Percentiles rank a stretch among this genome's conserved stretches.
Evolutionary conservation across 2,113 vertebrate genomes (phyloP).

Genomic region (Bambusicola thoracicus): DNA sequence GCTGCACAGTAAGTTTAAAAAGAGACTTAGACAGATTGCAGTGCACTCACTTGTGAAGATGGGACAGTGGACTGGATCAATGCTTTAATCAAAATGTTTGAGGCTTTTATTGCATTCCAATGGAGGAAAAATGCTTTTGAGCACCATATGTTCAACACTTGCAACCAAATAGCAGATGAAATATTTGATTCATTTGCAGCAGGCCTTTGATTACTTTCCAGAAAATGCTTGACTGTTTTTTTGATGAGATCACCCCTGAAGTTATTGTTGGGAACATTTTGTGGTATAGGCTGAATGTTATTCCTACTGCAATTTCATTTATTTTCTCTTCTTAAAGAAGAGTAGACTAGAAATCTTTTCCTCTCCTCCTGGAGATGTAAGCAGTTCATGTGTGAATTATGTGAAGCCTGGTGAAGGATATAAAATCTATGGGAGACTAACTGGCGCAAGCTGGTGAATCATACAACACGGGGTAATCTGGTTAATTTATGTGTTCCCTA

Average conservation of each 20-base stretch:
- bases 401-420: neutral
- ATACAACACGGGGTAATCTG: neutral
- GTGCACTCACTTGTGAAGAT: constrained; percentile 38
- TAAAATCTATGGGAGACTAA: neutral
- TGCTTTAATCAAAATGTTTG: constrained; percentile 67
- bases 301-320: neutral
- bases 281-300: constrained; percentile 1
- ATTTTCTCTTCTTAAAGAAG: constrained; percentile 27
- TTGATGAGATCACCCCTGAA: constrained; percentile 47
- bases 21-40: constrained; percentile 29
- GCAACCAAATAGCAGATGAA: constrained; percentile 56
- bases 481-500: neutral
- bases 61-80: constrained; percentile 45
- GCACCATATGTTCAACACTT: constrained; percentile 63
- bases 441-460: neutral
- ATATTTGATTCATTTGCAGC: constrained; percentile 63
- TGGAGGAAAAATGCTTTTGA: constrained; percentile 56
- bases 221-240: constrained; percentile 37
- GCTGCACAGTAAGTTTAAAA: constrained; percentile 2
- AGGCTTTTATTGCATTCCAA: constrained; percentile 59
- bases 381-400: neutral
- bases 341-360: neutral
- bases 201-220: constrained; percentile 63
- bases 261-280: neutral
- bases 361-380: neutral